A percentile compares a stretch with the other conserved stretches of the same genome.
phyloP scores from a whole-genome alignment of 2,797 vertebrate species.

The Alectoris magna region DNA sequence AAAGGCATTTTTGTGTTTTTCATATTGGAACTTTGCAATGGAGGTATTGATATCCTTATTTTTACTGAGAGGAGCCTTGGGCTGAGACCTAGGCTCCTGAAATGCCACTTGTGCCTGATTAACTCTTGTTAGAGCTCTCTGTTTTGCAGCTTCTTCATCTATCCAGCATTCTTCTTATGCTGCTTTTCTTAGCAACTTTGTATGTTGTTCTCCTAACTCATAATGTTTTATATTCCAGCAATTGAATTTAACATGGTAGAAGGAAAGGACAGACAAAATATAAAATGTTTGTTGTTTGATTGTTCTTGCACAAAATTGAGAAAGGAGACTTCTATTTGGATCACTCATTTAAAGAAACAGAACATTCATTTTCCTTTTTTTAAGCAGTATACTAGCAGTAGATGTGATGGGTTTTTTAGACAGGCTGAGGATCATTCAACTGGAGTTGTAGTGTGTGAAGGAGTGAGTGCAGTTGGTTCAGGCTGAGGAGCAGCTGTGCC shows the following conservation, averaged over 20 bases:
- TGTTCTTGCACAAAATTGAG: neutral
- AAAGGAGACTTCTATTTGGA: neutral
- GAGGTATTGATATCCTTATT: neutral
- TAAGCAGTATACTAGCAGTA: neutral
- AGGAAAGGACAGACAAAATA: neutral
- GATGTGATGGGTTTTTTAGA: neutral
- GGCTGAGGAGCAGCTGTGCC: constrained; percentile 2
- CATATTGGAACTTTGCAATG: neutral
- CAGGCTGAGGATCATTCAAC: neutral
- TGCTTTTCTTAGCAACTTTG: neutral
- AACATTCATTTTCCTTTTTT: neutral
- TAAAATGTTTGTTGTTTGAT: neutral
- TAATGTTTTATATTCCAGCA: neutral
- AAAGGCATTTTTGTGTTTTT: neutral
- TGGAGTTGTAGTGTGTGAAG: neutral
- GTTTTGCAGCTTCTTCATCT: neutral
- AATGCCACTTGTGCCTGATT: neutral
- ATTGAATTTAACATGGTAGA: neutral
- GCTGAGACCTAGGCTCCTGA: neutral
- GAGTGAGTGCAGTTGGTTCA: constrained; percentile 24
- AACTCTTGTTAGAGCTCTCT: neutral
- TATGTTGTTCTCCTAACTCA: neutral
- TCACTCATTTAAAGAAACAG: neutral
- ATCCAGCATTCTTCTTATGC: neutral
- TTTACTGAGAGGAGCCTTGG: neutral